These are phyloP conservation scores for Lasioglossum morio DNA, from an alignment of 2,888 invertebrate species.

Conservation along the genomic window DNA sequence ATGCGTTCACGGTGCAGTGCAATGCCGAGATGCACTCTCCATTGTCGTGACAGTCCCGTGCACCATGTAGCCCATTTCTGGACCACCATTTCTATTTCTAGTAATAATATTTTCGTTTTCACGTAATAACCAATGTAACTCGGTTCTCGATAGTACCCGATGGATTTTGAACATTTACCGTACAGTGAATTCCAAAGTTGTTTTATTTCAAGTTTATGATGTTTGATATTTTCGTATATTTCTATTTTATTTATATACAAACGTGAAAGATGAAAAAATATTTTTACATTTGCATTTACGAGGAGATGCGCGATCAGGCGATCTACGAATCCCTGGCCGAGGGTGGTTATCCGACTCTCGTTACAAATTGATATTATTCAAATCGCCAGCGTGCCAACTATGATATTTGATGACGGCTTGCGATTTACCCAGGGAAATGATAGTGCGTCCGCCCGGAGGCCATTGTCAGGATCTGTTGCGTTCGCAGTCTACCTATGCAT, in stretches of 20 bases:
- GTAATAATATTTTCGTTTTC: not conserved
- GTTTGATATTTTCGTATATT: not conserved
- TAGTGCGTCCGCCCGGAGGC: slow-evolving; percentile 15
- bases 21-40: not conserved
- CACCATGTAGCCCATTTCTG: not conserved
- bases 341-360: slow-evolving; percentile 23
- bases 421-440: slow-evolving; percentile 49
- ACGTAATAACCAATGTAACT: not conserved
- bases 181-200: not conserved
- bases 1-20: not conserved
- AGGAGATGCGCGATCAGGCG: slow-evolving; percentile 10
- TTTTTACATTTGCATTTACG: not conserved
- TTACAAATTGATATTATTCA: slow-evolving; percentile 53
- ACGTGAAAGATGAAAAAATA: not conserved
- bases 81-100: not conserved
- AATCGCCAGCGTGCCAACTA: slow-evolving; percentile 11
- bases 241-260: not conserved
- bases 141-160: no score
- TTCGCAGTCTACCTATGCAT: slow-evolving; percentile 38
- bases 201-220: not conserved
- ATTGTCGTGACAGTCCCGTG: not conserved
- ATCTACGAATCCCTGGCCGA: slow-evolving; percentile 9
- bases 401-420: slow-evolving; percentile 41
- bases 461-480: slow-evolving; percentile 39
- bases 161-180: not conserved